A percentile compares a stretch with the other conserved stretches of the same genome.
phyloP scores from a whole-genome alignment of 2,888 invertebrate species.

The Acronicta psi region DNA sequence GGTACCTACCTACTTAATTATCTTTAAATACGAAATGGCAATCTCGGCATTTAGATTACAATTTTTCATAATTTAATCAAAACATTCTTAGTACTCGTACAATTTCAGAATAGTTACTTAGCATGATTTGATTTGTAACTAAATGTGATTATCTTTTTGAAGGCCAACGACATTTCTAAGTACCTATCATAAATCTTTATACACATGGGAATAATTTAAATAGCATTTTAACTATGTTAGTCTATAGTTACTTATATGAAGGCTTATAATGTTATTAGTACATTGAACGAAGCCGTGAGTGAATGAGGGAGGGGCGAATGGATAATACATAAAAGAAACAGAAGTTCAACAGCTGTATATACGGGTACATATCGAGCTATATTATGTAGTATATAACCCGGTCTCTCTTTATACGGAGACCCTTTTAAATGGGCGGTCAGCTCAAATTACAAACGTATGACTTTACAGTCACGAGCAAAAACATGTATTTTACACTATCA shows the following conservation, averaged over 20 bases:
- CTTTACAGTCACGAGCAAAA: no score
- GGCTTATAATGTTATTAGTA: conserved; percentile 8
- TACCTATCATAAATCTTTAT: not conserved
- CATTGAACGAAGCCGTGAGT: conserved; percentile 3
- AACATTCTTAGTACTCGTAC: not conserved
- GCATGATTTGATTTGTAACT: not conserved
- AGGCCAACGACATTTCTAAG: conserved; percentile 4
- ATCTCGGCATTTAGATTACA: no score
- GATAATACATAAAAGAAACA: not conserved
- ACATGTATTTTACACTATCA: no score
- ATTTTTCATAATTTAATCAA: not conserved
- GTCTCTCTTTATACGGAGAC: no score
- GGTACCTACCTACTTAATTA: no score
- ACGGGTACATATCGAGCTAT: no score
- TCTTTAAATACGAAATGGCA: no score
- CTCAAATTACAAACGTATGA: no score
- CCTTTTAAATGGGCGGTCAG: no score
- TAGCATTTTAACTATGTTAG: conserved; percentile 6
- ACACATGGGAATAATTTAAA: not conserved
- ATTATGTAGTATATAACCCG: no score
- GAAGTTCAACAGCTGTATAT: conserved; percentile 1
- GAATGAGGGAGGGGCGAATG: not conserved
- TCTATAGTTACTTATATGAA: not conserved
- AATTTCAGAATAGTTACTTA: not conserved
- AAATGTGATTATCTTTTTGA: not conserved